Evolutionary conservation across 2,113 vertebrate species (phyloP).

Genomic region (Lepus timidus): DNA sequence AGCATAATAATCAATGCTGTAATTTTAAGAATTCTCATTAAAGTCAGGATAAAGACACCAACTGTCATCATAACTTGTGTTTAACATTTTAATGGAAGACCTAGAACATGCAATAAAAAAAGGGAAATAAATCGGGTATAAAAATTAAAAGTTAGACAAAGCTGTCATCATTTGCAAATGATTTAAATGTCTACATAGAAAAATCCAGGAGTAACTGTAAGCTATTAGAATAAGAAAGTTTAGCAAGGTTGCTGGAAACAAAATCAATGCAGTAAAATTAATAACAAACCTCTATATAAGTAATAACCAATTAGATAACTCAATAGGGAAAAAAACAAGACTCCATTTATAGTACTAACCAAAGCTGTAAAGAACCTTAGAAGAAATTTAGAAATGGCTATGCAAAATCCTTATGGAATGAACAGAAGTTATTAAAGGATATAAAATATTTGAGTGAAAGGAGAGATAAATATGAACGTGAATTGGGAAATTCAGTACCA

Average conservation of each 20-base stretch:
- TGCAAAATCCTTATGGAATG: conserved; percentile 19
- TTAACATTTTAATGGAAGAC: neutral
- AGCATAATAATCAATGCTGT: conserved; percentile 36
- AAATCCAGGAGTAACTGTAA: conserved; percentile 44
- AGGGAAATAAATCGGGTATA: conserved; percentile 61
- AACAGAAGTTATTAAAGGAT: conserved; percentile 25
- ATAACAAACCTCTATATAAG: conserved; percentile 4
- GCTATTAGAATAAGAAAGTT: conserved; percentile 55
- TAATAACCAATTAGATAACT: conserved; percentile 62
- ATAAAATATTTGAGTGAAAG: conserved; percentile 41
- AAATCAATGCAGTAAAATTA: conserved; percentile 56
- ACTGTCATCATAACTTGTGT: conserved; percentile 21
- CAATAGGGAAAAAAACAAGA: neutral
- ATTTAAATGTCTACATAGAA: neutral
- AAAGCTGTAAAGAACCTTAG: conserved; percentile 45
- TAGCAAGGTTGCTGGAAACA: conserved; percentile 41
- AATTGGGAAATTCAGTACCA: conserved; percentile 2
- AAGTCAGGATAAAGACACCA: conserved; percentile 39
- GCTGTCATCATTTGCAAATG: conserved; percentile 45
- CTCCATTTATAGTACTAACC: conserved; percentile 18
- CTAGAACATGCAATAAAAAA: conserved; percentile 61
- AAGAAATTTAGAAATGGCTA: conserved; percentile 45
- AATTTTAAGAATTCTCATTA: conserved; percentile 56
- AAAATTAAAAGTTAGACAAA: conserved; percentile 43
- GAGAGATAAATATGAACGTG: conserved; percentile 29